Evolutionary conservation across 2,113 vertebrate species (phyloP), one percentile per base, ranked within the genome.

Genomic region (Clarias batrachus): DNA sequence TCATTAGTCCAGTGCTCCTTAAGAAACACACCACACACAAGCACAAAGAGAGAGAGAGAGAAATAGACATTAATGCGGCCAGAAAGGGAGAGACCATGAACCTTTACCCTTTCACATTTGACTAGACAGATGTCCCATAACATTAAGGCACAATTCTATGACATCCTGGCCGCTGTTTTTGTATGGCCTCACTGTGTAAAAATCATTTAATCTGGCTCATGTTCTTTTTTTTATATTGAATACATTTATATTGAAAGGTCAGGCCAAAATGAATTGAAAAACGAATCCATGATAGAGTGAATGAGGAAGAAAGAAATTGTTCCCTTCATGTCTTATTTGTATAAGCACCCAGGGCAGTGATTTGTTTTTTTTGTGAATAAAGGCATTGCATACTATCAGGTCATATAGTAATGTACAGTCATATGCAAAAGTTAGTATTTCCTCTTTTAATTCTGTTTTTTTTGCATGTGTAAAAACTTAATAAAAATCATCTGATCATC

Each of bases 1-100:
- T 88, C 88, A 87, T 89, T 89, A 89, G 85, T 89, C 87, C 88
- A 80, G 56, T 59, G 65, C 78, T 89, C 87, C 87, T 91, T 88
- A 87, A 80, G 82, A 87, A 54, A 59, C 74, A 84, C 57, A 88
- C 68, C 83, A 87, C 17, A 71, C 65, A 68, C 65, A 62, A 54
- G 79, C 54, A 87, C 80, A 89, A 0, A 63, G 11, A 70, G 27
- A 33, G 12, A 27, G 4, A 27, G 1, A 57, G 0, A 19, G 54
- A 78, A 13, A 30, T 1, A 30, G 54, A 59, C 8, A 79, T 62
- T 87, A 83, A 87, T 83, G 76, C 66, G 60, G 87, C 62, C 76
- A 54, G 27, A 89, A 81, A 83, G 79, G 62, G 86, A 79, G 82
- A 82, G 71, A 87, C 59, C 66, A 52, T 27, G 65, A 76, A 82